phyloP scores from a whole-genome alignment of 2,797 vertebrate species.

The Telmatherina bonti region DNA sequence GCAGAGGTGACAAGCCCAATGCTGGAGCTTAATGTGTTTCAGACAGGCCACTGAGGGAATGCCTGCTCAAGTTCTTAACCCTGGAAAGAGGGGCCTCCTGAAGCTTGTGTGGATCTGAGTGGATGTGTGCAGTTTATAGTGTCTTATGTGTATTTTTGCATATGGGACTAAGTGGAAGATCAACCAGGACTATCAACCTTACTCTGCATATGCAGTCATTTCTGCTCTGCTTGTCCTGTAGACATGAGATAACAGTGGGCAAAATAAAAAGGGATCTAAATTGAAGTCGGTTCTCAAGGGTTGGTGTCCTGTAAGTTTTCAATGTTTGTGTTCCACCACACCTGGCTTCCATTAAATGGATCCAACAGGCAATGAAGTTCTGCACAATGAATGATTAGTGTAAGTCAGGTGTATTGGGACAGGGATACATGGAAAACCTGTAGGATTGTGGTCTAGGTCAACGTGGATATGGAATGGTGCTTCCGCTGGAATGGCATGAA shows the following conservation, averaged over 20 bases:
- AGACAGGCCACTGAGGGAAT: slow-evolving; percentile 58
- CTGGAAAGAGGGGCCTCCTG: slow-evolving; percentile 30
- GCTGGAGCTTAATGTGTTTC: slow-evolving; percentile 73
- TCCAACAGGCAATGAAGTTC: too few relatives aligned
- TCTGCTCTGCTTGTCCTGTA: too few relatives aligned
- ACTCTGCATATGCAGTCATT: slow-evolving; percentile 64
- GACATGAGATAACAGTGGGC: too few relatives aligned
- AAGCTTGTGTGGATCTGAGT: slow-evolving; percentile 39
- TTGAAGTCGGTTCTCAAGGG: too few relatives aligned
- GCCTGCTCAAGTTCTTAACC: slow-evolving; percentile 81
- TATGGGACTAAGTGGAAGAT: slow-evolving; percentile 25
- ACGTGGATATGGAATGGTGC: background rate
- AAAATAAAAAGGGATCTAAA: too few relatives aligned
- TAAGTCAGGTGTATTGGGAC: too few relatives aligned
- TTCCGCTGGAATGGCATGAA: background rate
- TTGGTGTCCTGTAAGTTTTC: too few relatives aligned
- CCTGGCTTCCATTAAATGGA: too few relatives aligned
- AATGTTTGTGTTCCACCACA: too few relatives aligned
- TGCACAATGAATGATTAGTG: too few relatives aligned
- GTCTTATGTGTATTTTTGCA: slow-evolving; percentile 48
- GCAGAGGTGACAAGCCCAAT: slow-evolving; percentile 50
- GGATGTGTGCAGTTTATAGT: slow-evolving; percentile 40
- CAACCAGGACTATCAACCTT: slow-evolving; percentile 25
- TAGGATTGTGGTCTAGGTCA: too few relatives aligned
- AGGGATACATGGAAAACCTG: too few relatives aligned